phyloP scores from a whole-genome alignment of 2,888 invertebrate species.

The Pyralis farinalis region DNA sequence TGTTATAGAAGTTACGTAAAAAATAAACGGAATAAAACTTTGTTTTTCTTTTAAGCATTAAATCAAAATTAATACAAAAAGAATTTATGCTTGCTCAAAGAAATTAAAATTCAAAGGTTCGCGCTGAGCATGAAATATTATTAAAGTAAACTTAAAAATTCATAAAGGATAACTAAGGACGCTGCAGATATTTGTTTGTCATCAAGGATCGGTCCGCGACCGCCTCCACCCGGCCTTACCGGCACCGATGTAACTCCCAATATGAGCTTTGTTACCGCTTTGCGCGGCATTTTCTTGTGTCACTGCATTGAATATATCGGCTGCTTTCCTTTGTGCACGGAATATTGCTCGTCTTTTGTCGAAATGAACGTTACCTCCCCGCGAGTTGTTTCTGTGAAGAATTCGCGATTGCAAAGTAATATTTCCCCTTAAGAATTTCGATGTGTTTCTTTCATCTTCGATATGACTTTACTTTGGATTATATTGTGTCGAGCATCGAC shows the following conservation, averaged over 20 bases:
- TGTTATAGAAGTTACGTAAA: too few species aligned
- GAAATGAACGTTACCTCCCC: conserved; percentile 77
- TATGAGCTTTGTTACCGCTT: conserved; percentile 78
- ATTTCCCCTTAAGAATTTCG: conserved; percentile 78
- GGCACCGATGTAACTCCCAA: conserved; percentile 60
- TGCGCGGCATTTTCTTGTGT: conserved; percentile 76
- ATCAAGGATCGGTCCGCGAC: conserved; percentile 21
- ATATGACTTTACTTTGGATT: conserved; percentile 75
- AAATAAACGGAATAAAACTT: too few species aligned
- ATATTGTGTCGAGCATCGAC: conserved; percentile 64
- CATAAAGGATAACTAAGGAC: conserved; percentile 1
- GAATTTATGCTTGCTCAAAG: too few species aligned
- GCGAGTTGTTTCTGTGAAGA: conserved; percentile 77
- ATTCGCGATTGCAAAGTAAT: conserved; percentile 80
- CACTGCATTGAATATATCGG: conserved; percentile 81
- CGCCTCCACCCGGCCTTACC: conserved; percentile 19
- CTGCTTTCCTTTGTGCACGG: conserved; percentile 77
- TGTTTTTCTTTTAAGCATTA: too few species aligned
- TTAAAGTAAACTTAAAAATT: too few species aligned
- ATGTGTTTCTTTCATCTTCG: conserved; percentile 75
- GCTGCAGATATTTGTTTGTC: conserved; percentile 3
- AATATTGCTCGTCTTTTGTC: conserved; percentile 79
- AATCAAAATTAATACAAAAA: too few species aligned
- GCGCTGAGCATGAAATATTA: too few species aligned
- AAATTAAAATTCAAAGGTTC: too few species aligned